Base-by-base conservation (phyloP, 2,888 invertebrate species). In the Yponomeuta malinellus region DNA sequence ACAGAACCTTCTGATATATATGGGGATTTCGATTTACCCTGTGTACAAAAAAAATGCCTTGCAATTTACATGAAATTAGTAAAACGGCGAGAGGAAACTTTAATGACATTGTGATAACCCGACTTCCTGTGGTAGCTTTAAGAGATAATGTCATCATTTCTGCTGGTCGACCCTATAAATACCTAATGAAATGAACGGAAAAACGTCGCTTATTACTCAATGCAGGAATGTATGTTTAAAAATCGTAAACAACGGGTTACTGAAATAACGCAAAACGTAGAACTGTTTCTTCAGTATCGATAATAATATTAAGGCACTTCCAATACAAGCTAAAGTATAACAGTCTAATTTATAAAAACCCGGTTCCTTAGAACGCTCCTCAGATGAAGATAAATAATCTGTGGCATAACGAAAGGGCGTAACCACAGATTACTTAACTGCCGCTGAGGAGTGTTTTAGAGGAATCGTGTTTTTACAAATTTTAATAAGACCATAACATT, bases 81-180 rank as follows among this genome's bases (percentile, higher is more conserved):
- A 43, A 43, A 43, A 59, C 15, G 52, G 12, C 15, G 52, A 59
- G 52, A 59, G 52, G 52, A 59, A 59, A 15, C 52, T 31, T 43
- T 29, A 69, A 76, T 83, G 84, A 80, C 82, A 84, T 81, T 81
- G 80, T 84, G 87, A 89, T 89, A 88, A 86, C 85, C 83, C 81
- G 77, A 81, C 84, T 86, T 89, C 89, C 88, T 83, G 86, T 83
- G 23, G 67, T 6, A 67, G 43, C n/a, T 48, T 48, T 48, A 23
- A 10, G 12, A 68, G 68, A 68, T 68, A 68, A 68, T 48, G 31
- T 65, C 33, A 3, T 65, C 10, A 33, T 23, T 43, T 43, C 33
- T 12, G 33, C 65, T 29, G 33, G 31, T 65, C 31, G 5, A 15
- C 2, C 12, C 52, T 59, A 59, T 59, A 59, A 59, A 59, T 59